Base-by-base conservation (phyloP, 2,888 invertebrate genomes). In the Alviniconcha strummeri region DNA sequence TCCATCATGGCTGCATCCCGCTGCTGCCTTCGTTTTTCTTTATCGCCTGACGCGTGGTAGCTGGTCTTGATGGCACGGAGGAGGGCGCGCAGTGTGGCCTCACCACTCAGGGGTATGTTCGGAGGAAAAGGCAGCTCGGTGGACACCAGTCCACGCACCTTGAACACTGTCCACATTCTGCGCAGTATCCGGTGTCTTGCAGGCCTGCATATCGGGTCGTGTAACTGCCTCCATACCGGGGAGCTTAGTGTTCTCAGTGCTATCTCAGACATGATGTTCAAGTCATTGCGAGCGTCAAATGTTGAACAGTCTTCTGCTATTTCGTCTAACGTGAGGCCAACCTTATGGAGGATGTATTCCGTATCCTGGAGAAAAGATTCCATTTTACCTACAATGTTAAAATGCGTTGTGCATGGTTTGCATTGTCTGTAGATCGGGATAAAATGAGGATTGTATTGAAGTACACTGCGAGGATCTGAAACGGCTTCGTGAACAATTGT, bases 1-100 rank as follows among this genome's bases (percentile, higher is more conserved):
- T 85, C 83, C 54, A 82, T 13, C 85, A 84, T 80, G 75, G 85
- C 85, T 17, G 83, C 80, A 5, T 85, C 75, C 56, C 83, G 71
- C 72, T 85, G 83, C 5, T 9, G 75, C 55, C 56, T 36, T 17
- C 82, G 81, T 11, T 11, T 36, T n/a, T 76, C 55, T 8, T 64
- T 57, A 8, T 67, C 56, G 4, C n/a, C 79, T 17, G 85, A 85
- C 5, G 55, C 17, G 6, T 76, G 11, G 69, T 84, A 84, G 5
- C 79, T 79, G 57, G 76, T 55, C 64, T 79, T 1, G 3, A 82
- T 55, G 4, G 11, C 71, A 6, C 8, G 52, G 8, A 71, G 13
- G 69, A 79, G 36, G n/a, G 80, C 80, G 3, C 69, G 17, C 5
- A 57, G 5, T 5, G 64, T 60, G n/a, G 55, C 36, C 4, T 11